Percentiles rank a stretch among this genome's conserved stretches.
phyloP scores from a whole-genome alignment of 2,113 vertebrate species.

The Setophaga kirtlandii region DNA sequence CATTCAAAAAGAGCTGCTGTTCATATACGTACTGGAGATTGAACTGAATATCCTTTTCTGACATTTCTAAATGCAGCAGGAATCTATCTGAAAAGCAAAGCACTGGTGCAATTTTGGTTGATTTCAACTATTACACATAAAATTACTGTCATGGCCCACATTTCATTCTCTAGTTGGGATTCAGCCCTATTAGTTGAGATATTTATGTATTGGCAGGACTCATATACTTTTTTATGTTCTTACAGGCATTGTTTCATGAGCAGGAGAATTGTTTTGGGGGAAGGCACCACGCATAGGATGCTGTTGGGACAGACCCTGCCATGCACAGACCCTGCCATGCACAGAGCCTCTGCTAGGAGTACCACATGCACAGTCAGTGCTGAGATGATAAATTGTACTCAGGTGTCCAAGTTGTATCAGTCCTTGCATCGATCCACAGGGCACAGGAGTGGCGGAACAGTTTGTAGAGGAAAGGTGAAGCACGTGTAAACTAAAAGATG shows the following conservation, averaged over 20 bases:
- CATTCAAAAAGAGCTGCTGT: not conserved
- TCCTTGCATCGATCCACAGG: not conserved
- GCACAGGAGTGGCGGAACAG: not conserved
- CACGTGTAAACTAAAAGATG: not conserved
- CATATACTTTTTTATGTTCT: not conserved
- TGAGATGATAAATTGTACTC: not conserved
- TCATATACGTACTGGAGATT: not conserved
- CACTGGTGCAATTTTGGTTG: not conserved
- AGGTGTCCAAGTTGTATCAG: not conserved
- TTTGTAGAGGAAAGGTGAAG: not conserved
- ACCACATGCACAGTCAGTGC: not conserved
- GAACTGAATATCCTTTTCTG: not conserved
- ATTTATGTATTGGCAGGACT: not conserved
- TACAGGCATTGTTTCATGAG: not conserved
- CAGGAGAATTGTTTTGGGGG: not conserved
- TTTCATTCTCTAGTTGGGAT: not conserved
- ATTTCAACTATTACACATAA: not conserved
- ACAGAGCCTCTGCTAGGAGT: not conserved
- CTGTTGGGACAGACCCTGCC: not conserved
- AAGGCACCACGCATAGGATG: not conserved
- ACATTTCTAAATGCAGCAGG: not conserved
- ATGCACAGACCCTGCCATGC: no score
- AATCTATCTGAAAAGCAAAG: not conserved
- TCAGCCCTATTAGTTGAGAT: not conserved
- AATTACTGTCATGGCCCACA: not conserved